phyloP scores from a whole-genome alignment of 2,888 invertebrate species.

The Hecatera dysodea region DNA sequence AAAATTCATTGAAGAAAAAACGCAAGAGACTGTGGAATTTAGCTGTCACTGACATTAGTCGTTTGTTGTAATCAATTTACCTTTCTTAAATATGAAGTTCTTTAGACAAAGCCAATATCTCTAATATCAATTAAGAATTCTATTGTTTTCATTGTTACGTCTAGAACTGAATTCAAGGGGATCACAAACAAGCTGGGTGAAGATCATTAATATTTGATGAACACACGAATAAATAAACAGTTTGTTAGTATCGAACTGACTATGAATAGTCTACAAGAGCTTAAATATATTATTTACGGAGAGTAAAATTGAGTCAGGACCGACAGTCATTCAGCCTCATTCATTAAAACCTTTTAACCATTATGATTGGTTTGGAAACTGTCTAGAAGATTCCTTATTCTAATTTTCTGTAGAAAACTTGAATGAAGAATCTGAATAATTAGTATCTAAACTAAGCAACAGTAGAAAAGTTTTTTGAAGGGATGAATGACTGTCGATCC shows the following conservation, averaged over 20 bases:
- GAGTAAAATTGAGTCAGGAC: too few species aligned
- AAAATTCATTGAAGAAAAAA: not conserved
- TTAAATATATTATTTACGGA: not conserved
- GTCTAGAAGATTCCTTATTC: too few species aligned
- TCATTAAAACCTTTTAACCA: too few species aligned
- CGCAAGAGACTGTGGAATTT: constrained; percentile 6
- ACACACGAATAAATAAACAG: constrained; percentile 12
- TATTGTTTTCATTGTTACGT: constrained; percentile 36
- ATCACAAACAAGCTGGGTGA: constrained; percentile 32
- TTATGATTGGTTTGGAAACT: too few species aligned
- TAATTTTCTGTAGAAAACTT: too few species aligned
- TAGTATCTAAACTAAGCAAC: too few species aligned
- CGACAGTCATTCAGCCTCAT: too few species aligned
- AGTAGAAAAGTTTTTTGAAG: too few species aligned
- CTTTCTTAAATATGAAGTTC: not conserved
- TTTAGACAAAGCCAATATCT: constrained; percentile 6
- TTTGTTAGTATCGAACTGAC: not conserved
- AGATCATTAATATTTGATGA: constrained; percentile 32
- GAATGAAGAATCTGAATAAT: too few species aligned
- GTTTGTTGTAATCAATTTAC: not conserved
- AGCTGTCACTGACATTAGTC: not conserved
- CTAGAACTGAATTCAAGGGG: constrained; percentile 23
- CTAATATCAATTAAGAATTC: constrained; percentile 40
- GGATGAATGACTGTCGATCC: too few species aligned
- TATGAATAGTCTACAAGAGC: constrained; percentile 1